Percentiles rank a stretch among this genome's conserved stretches.
These are phyloP conservation scores for Ariolimax columbianus DNA, from an alignment of 2,888 invertebrate species.

Conservation along the genomic window DNA sequence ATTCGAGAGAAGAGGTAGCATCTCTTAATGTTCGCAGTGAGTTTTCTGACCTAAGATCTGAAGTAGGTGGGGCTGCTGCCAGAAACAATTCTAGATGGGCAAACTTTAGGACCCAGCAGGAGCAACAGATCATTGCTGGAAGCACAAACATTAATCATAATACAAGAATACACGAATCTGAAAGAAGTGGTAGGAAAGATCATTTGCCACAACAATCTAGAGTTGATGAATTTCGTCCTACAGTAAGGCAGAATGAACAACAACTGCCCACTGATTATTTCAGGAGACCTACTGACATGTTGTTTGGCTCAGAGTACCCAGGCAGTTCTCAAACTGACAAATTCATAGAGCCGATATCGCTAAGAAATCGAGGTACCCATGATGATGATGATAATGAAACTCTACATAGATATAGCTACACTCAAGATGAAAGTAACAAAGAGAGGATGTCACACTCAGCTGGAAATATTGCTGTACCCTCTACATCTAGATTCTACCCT, in stretches of 20 bases:
- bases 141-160: neutral
- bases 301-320: neutral
- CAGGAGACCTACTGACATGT: neutral
- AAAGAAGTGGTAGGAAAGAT: neutral
- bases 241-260: neutral
- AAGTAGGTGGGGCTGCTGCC: slow-evolving; percentile 10
- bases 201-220: neutral
- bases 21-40: slow-evolving; percentile 1
- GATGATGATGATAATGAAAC: neutral
- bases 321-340: neutral
- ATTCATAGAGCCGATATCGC: neutral
- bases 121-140: neutral
- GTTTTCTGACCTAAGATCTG: neutral
- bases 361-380: slow-evolving; percentile 6
- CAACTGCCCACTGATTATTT: neutral
- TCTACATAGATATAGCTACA: neutral
- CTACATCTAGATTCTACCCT: neutral
- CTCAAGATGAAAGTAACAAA: neutral
- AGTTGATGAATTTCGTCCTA: slow-evolving; percentile 9
- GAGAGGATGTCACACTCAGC: neutral
- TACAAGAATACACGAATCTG: neutral
- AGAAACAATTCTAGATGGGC: slow-evolving; percentile 30
- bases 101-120: slow-evolving; percentile 12
- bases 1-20: neutral
- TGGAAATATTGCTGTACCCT: neutral